phyloP scores from a whole-genome alignment of 2,113 vertebrate genomes.

The Rhombomys opimus region DNA sequence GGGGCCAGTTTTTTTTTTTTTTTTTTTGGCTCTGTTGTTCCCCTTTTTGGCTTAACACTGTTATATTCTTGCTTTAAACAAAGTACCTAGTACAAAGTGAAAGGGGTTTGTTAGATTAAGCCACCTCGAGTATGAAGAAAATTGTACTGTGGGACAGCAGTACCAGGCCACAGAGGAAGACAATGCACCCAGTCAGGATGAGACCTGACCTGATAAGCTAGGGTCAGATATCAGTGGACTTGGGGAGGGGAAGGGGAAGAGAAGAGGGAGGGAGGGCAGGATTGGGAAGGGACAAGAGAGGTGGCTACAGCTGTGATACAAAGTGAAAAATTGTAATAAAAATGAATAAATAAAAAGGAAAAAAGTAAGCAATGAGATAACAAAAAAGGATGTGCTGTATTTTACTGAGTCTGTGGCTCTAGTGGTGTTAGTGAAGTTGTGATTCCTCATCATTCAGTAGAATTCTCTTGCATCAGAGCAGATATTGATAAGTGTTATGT shows the following conservation, averaged over 20 bases:
- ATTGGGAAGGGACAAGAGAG: no score
- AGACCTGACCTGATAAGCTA: no score
- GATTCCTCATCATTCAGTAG: constrained; percentile 31
- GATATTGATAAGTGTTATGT: constrained; percentile 53
- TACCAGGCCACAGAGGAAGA: no score
- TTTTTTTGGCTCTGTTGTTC: no score
- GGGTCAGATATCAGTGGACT: no score
- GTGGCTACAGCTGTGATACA: no score
- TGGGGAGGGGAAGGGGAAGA: no score
- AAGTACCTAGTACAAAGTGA: background rate
- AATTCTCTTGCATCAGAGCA: constrained; percentile 6
- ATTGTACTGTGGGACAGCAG: background rate
- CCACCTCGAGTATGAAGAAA: background rate
- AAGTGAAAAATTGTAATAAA: no score
- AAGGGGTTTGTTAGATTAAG: background rate
- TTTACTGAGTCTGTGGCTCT: background rate
- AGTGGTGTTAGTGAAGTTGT: background rate
- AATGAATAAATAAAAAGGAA: background rate
- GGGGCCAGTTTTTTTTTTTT: no score
- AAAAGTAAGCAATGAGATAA: background rate
- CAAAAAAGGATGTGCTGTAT: no score
- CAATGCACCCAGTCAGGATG: no score
- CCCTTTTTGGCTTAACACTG: background rate
- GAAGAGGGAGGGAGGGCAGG: no score
- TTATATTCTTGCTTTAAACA: background rate